Evolutionary conservation across 1,140 invertebrate genomes (phyloP), one percentile per base, ranked within the genome.

Genomic region (Neotoxoptera formosana): DNA sequence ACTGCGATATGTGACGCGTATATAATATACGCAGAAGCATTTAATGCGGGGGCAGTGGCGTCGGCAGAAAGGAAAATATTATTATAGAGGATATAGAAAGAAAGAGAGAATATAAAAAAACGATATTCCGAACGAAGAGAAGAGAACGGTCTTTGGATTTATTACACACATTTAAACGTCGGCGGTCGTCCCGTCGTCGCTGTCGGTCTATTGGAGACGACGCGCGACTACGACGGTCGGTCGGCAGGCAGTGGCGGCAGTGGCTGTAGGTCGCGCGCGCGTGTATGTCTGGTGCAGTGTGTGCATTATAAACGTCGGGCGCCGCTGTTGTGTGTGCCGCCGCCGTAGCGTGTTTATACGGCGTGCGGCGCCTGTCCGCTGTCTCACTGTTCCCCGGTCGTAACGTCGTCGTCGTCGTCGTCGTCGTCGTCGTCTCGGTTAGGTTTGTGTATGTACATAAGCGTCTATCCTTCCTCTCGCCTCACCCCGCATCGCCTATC

Each of bases 241-340:
- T 25, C 25, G 87, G 17, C 87, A 83, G 48, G n/a, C 86, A 11
- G 25, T 30, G 89, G 56, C 89, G 53, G 36, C 36, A 11, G 9
- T 67, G 88, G 60, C 60, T 76, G 14, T 30, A 34, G 60, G 60
- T 76, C 60, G 60, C 30, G 60, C 60, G 60, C 60, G 60, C n/a
- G 60, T n/a, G 25, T 67, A 30, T 67, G 60, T 14, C 25, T 67
- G 17, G n/a, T n/a, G n/a, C n/a, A n/a, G n/a, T 41, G n/a, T 56
- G 53, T 60, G 51, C 45, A 89, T 89, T 89, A 56, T 89, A 56
- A 89, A 89, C 88, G 89, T 90, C 89, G 53, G 89, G 89, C 89
- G 89, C 89, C 89, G 89, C 53, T 67, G 89, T 89, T 48, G 87
- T 76, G 60, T 76, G 60, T n/a, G 30, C 60, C 25, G 48, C 47